Evolutionary conservation across 2,113 vertebrate genomes (phyloP).

Genomic region (Thamnaconus septentrionalis): DNA sequence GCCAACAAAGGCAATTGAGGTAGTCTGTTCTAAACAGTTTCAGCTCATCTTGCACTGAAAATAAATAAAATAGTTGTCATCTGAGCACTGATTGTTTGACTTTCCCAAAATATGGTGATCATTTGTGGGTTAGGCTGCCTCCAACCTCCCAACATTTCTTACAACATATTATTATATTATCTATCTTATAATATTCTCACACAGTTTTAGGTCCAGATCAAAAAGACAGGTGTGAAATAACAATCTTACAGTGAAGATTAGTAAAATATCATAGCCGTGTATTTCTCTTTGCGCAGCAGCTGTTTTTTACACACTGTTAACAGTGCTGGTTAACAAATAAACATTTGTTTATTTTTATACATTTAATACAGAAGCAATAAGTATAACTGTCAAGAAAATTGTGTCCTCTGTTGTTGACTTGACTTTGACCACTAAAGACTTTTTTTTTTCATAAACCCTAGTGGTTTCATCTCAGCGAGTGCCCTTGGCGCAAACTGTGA

Average conservation of each 20-base stretch:
- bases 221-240: neutral
- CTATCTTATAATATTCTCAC: slow-evolving; percentile 7
- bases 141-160: slow-evolving; percentile 5
- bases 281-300: neutral
- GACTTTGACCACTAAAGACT: no score
- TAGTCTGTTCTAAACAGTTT: slow-evolving; percentile 37
- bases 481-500: no score
- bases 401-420: no score
- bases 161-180: no score
- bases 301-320: neutral
- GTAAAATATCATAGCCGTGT: neutral
- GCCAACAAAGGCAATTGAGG: slow-evolving; percentile 36
- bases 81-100: slow-evolving; percentile 6
- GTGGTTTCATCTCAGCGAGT: no score
- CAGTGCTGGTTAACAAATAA: no score
- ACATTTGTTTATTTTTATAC: no score
- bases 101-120: slow-evolving; percentile 22
- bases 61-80: slow-evolving; percentile 26
- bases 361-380: no score
- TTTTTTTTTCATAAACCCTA: no score
- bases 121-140: slow-evolving; percentile 9
- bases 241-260: neutral
- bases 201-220: slow-evolving; percentile 1
- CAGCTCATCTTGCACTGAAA: slow-evolving; percentile 39
- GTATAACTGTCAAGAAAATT: no score